phyloP scores from a whole-genome alignment of 2,888 invertebrate genomes.

The Myopa tessellatipennis region DNA sequence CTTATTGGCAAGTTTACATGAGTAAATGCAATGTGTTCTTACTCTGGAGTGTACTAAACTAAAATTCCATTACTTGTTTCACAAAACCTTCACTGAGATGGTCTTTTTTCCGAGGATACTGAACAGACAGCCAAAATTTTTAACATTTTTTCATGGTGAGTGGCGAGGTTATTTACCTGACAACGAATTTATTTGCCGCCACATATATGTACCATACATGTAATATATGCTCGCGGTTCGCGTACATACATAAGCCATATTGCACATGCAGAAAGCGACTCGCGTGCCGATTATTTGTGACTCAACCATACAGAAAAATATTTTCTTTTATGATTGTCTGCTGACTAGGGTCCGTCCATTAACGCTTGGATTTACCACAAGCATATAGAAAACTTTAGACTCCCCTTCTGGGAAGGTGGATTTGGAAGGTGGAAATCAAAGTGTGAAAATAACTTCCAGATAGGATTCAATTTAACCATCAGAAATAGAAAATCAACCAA shows the following conservation, averaged over 20 bases:
- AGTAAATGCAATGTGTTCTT: too few species aligned
- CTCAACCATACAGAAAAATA: slow-evolving; percentile 30
- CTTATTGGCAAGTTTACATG: too few species aligned
- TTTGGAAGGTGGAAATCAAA: background rate
- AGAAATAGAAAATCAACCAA: too few species aligned
- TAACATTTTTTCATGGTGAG: slow-evolving; percentile 33
- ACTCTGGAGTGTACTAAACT: too few species aligned
- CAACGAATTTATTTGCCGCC: background rate
- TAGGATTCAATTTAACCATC: background rate
- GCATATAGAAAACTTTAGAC: background rate
- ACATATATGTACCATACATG: background rate
- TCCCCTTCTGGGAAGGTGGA: background rate
- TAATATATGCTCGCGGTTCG: background rate
- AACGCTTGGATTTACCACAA: background rate
- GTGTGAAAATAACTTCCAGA: background rate
- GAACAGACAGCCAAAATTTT: background rate
- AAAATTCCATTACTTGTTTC: too few species aligned
- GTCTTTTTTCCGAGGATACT: too few species aligned
- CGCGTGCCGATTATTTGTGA: slow-evolving; percentile 37
- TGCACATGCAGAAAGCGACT: slow-evolving; percentile 28
- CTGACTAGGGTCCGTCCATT: slow-evolving; percentile 10
- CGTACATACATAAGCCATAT: background rate
- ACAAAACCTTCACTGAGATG: too few species aligned
- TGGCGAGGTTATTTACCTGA: slow-evolving; percentile 34
- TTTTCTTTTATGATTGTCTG: slow-evolving; percentile 30